Base-by-base conservation (phyloP, 2,113 vertebrate genomes). In the Ptychochromis oligacanthus region DNA sequence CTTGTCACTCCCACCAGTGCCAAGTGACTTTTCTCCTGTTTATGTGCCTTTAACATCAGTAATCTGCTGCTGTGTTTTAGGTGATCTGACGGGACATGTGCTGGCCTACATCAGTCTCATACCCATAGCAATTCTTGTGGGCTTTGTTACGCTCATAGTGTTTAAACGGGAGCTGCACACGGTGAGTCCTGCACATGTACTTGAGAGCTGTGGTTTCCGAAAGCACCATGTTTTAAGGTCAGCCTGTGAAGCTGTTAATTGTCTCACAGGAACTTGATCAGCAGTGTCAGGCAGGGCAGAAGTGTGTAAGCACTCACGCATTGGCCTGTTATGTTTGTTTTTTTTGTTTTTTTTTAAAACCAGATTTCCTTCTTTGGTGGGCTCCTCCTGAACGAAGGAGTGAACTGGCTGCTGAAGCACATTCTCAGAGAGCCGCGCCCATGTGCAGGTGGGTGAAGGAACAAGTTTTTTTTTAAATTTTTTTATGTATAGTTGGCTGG, bases 81-180 rank as follows among this genome's bases (percentile, higher is more conserved):
- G 95, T 93, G 98, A 99, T 91, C 95, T 99, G 88, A 97, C 96
- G n/a, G 98, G 98, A 88, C 95, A 96, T 77, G 90, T 98, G 79
- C 95, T 99, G 90, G 98, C 98, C 89, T 99, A 97, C 92, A 95
- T 97, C 94, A 99, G 97, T 90, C 97, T 99, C 57, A 92, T 97
- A 22, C 98, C 98, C 70, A 90, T 98, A 75, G 97, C 97, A 40
- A 95, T 99, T 91, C 96, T 99, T 13, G 96, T 98, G 58, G 97
- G 98, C 38, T 99, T 99, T 28, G 94, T 99, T 79, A 99, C 98
- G 5, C 98, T 99, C 88, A 98, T 99, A 88, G 96, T 99, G 91
- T 99, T 99, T 93, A 99, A 99, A 96, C 96, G 98, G 86, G 98
- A 99, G 83, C 96, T 99, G 85, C 98, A 99, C 95, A 99, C 98